These are phyloP conservation scores for Vannuccia rotundouncinata DNA, from an alignment of 2,888 invertebrate genomes.

Conservation along the genomic window DNA sequence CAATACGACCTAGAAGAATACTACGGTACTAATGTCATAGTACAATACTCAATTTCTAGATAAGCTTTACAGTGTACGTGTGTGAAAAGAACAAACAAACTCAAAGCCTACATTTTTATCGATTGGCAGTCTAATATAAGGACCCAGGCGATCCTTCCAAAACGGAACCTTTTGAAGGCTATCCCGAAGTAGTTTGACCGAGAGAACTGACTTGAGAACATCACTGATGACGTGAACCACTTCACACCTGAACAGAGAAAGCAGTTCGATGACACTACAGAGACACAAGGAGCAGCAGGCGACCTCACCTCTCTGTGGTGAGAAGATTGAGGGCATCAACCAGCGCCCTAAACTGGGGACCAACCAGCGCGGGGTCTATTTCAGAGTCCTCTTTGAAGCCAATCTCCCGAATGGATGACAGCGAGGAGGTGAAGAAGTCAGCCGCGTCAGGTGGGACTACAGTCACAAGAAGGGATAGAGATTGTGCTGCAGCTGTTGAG, in stretches of 20 bases:
- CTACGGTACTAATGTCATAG: no score
- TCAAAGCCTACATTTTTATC: not conserved
- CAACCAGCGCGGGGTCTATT: not conserved
- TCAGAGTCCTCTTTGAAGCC: not conserved
- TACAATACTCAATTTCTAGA: no score
- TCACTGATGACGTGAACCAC: not conserved
- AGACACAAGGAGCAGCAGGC: not conserved
- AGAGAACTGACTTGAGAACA: not conserved
- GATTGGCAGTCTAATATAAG: not conserved
- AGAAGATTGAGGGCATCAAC: not conserved
- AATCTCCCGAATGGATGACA: not conserved
- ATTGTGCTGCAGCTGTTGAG: not conserved
- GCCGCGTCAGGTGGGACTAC: not conserved
- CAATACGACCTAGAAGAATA: no score
- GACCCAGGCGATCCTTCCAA: not conserved
- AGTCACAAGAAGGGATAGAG: not conserved
- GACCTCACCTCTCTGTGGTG: not conserved
- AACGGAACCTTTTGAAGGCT: not conserved
- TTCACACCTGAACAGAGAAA: not conserved
- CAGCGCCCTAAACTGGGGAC: not conserved
- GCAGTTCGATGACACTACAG: not conserved
- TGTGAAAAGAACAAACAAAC: no score
- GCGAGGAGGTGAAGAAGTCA: no score
- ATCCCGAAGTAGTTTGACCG: not conserved
- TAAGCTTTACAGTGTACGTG: no score